Evolutionary conservation across 2,113 vertebrate species (phyloP).

Genomic region (Leptosomus discolor): DNA sequence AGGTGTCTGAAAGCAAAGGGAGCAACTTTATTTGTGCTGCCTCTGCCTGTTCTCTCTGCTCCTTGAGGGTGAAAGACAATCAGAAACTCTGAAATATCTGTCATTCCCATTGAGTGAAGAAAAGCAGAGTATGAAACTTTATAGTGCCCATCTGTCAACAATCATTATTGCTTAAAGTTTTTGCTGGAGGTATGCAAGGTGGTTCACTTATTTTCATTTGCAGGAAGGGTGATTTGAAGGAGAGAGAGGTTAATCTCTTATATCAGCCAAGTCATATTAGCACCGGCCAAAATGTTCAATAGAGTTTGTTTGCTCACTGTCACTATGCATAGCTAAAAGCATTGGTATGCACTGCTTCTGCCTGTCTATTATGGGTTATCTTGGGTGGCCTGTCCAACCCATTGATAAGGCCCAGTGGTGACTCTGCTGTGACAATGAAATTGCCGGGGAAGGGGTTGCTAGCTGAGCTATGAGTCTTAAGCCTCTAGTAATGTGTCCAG

Average conservation of each 20-base stretch:
- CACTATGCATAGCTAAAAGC: background rate
- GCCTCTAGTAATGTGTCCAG: background rate
- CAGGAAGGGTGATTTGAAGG: background rate
- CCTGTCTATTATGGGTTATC: conserved; percentile 4
- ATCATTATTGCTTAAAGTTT: background rate
- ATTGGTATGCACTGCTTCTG: background rate
- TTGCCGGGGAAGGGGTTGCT: background rate
- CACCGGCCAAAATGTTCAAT: background rate
- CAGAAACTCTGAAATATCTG: background rate
- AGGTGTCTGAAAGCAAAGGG: background rate
- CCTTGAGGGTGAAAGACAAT: background rate
- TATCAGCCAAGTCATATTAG: background rate
- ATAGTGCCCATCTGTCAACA: background rate
- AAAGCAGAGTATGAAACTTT: background rate
- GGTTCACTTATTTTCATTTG: background rate
- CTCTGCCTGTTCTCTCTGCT: background rate
- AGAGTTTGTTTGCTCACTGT: conserved; percentile 18
- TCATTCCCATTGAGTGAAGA: background rate
- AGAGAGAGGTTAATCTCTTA: conserved; percentile 10
- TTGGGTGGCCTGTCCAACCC: background rate
- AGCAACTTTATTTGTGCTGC: background rate
- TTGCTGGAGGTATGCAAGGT: background rate
- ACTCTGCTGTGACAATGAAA: background rate
- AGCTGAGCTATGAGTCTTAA: background rate
- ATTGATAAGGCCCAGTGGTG: background rate